A percentile compares a stretch with the other conserved stretches of the same genome.
Conservation (phyloP, 2,113 vertebrate genomes). For the Pan paniscus region DNA sequence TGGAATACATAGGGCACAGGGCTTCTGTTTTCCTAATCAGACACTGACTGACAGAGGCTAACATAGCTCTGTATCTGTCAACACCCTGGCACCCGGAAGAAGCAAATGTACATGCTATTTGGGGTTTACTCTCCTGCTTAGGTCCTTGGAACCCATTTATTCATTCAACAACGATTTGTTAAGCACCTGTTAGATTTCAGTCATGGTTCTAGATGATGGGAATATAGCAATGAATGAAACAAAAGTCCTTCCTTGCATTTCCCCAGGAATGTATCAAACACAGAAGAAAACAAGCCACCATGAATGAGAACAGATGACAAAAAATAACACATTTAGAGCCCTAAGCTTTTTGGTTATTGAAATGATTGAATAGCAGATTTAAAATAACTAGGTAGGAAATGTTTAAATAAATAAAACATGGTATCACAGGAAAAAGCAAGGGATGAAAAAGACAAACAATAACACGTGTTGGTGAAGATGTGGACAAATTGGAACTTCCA, state of each 20-base stretch:
- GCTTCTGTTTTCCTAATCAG: background rate
- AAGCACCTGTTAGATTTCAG: background rate
- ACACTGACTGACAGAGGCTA: background rate
- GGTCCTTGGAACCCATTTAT: background rate
- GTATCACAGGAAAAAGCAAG: background rate
- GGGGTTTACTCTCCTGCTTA: background rate
- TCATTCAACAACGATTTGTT: background rate
- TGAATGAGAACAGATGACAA: background rate
- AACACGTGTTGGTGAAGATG: background rate
- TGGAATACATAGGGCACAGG: background rate
- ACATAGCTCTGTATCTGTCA: background rate
- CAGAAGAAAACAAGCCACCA: background rate
- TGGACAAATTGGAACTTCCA: background rate
- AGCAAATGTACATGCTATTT: background rate
- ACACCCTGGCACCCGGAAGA: background rate
- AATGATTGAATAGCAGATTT: background rate
- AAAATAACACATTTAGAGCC: background rate
- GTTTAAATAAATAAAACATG: background rate
- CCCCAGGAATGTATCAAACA: background rate
- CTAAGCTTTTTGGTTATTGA: background rate
- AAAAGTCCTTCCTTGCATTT: background rate
- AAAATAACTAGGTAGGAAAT: background rate
- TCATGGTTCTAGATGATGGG: background rate
- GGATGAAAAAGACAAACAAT: background rate
- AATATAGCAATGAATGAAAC: background rate